Percentiles rank a stretch among this genome's conserved stretches.
These are phyloP conservation scores for Cepaea hortensis DNA, from an alignment of 2,888 invertebrate species.

Conservation along the genomic window DNA sequence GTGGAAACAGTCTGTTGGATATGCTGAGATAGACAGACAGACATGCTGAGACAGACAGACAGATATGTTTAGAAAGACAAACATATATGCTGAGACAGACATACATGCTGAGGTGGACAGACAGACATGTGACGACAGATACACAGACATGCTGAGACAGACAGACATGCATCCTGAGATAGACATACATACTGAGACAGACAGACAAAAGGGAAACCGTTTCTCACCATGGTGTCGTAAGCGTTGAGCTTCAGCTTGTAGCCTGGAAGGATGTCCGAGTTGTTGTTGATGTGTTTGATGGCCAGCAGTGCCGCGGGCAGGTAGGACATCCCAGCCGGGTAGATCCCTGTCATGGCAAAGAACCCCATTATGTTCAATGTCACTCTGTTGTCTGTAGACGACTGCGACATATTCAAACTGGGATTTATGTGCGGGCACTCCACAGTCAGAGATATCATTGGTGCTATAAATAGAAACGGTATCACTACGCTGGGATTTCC, in stretches of 20 bases:
- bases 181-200: not conserved
- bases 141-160: too few species aligned
- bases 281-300: conserved; percentile 54
- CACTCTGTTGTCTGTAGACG: not conserved
- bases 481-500: not conserved
- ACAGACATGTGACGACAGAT: too few species aligned
- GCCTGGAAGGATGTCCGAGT: conserved; percentile 52
- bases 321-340: conserved; percentile 48
- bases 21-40: too few species aligned
- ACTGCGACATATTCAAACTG: not conserved
- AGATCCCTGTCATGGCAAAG: conserved; percentile 36
- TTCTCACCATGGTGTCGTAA: conserved; percentile 52
- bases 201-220: not conserved
- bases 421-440: not conserved
- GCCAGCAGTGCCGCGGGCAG: conserved; percentile 54
- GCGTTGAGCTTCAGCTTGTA: conserved; percentile 52
- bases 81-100: too few species aligned
- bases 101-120: too few species aligned
- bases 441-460: not conserved
- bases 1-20: too few species aligned
- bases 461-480: not conserved
- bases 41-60: too few species aligned
- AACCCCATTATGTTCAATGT: conserved; percentile 28
- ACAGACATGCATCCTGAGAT: too few species aligned
- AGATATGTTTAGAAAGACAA: too few species aligned